These are phyloP conservation scores for Furnarius figulus DNA, from an alignment of 2,113 vertebrate genomes.

Conservation along the genomic window DNA sequence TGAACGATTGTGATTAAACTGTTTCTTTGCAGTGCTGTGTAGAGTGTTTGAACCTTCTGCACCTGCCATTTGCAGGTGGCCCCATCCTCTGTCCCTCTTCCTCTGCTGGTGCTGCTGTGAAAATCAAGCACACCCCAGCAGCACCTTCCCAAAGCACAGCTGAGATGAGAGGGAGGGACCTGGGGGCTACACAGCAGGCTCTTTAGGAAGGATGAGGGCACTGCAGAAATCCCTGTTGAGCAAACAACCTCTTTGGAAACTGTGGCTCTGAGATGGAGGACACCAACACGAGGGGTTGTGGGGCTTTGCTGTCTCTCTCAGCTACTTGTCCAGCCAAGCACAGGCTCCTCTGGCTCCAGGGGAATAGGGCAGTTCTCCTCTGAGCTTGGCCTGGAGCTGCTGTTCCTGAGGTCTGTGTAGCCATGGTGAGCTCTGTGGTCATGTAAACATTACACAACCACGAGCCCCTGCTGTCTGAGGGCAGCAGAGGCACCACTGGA, in stretches of 20 bases:
- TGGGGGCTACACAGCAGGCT: rapidly evolving
- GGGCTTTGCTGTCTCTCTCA: neutral
- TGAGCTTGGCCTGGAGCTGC: neutral
- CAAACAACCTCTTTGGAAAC: neutral
- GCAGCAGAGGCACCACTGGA: neutral
- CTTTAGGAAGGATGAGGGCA: neutral
- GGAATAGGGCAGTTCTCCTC: neutral
- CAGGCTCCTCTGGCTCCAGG: neutral
- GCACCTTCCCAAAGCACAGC: neutral
- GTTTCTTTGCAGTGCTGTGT: neutral
- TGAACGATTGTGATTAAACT: neutral
- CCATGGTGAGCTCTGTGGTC: conserved; percentile 64
- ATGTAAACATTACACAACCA: conserved; percentile 62
- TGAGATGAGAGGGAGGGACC: neutral
- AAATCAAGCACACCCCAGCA: rapidly evolving
- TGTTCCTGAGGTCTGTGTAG: conserved; percentile 15
- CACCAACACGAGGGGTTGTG: neutral
- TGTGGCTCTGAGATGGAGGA: neutral
- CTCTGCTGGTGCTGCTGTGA: neutral
- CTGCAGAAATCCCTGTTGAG: neutral
- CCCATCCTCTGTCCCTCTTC: neutral
- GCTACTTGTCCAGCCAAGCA: neutral
- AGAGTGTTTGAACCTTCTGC: neutral
- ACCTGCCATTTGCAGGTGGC: neutral
- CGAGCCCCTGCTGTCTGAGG: conserved; percentile 1